Percentiles rank a stretch among this genome's conserved stretches.
phyloP scores from a whole-genome alignment of 2,797 vertebrate genomes.

The Morelia viridis region DNA sequence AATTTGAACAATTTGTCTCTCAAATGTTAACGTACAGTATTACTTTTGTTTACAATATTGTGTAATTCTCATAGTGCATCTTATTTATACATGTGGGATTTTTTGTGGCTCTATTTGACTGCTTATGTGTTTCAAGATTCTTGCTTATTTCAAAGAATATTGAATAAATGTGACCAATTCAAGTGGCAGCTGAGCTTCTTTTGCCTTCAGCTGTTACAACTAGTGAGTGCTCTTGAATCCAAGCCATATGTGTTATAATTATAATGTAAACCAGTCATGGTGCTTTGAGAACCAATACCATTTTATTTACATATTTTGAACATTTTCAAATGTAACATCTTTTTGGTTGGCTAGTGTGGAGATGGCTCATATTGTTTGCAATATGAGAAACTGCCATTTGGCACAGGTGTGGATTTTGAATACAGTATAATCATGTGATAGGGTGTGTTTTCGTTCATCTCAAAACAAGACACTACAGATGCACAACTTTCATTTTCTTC shows the following conservation, averaged over 20 bases:
- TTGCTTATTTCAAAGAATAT: slow-evolving; percentile 77
- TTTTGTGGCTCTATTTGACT: slow-evolving; percentile 79
- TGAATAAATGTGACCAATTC: slow-evolving; percentile 82
- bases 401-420: not conserved
- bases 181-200: slow-evolving; percentile 57
- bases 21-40: slow-evolving; percentile 70
- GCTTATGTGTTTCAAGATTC: slow-evolving; percentile 78
- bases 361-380: not conserved
- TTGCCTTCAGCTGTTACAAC: slow-evolving; percentile 42
- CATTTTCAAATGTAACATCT: not conserved
- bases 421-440: not conserved
- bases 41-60: slow-evolving; percentile 66
- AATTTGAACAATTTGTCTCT: slow-evolving; percentile 74
- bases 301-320: not conserved
- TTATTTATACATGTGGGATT: slow-evolving; percentile 81
- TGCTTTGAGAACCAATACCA: not conserved
- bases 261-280: not conserved
- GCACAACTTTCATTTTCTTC: not conserved
- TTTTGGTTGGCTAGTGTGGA: not conserved
- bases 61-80: slow-evolving; percentile 79
- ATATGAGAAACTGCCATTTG: not conserved
- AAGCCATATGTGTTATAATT: not conserved
- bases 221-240: not conserved
- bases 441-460: not conserved
- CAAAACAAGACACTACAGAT: not conserved